A percentile compares a stretch with the other conserved stretches of the same genome.
These are phyloP conservation scores for Acropora tenuis DNA, from an alignment of 64 coral and sea anemone genomes.

Conservation along the genomic window DNA sequence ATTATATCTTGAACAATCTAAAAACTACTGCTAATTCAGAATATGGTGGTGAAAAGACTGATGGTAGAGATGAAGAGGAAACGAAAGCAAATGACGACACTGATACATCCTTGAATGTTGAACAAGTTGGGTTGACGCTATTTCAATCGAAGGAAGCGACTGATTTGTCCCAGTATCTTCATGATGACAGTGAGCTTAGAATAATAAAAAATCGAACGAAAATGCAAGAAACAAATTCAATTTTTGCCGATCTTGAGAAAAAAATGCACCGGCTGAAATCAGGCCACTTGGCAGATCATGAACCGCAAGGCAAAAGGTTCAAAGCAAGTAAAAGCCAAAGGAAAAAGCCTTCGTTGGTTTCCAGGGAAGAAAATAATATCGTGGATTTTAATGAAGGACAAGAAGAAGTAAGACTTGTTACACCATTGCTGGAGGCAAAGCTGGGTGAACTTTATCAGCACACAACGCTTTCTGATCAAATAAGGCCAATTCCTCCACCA, in stretches of 20 bases:
- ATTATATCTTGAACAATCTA: neutral
- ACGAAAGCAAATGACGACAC: neutral
- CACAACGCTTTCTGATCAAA: neutral
- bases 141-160: neutral
- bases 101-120: neutral
- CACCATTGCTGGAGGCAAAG: neutral
- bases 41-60: neutral
- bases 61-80: neutral
- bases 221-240: neutral
- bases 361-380: neutral
- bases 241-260: neutral
- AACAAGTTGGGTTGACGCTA: neutral
- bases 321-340: neutral
- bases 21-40: neutral
- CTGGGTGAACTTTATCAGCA: neutral
- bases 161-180: neutral
- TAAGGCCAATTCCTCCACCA: neutral
- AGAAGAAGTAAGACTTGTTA: neutral
- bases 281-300: neutral
- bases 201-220: neutral
- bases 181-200: neutral
- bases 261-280: neutral
- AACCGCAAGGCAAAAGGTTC: neutral
- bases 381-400: neutral
- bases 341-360: neutral